A percentile compares a stretch with the other conserved stretches of the same genome.
Evolutionary conservation across 2,797 vertebrate genomes (phyloP).

Genomic region (Cyclura pinguis): DNA sequence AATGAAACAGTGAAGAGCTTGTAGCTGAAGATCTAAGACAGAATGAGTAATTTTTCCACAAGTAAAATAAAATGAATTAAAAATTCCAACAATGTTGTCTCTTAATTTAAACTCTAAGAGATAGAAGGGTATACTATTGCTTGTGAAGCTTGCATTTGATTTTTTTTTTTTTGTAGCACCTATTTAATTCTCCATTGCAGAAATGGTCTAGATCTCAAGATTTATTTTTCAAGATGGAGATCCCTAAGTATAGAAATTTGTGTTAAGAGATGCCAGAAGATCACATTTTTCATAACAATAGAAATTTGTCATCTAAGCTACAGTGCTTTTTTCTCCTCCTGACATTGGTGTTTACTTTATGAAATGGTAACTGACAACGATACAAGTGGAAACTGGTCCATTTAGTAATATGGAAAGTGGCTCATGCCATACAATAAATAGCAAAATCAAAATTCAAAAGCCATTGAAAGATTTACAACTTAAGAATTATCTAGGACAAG

Average conservation of each 20-base stretch:
- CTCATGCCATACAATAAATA: too few species aligned
- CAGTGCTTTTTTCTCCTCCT: background rate
- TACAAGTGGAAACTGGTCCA: too few species aligned
- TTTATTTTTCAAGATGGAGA: background rate
- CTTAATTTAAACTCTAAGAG: background rate
- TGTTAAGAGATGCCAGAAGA: background rate
- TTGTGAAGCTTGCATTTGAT: background rate
- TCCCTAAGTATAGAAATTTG: background rate
- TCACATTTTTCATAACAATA: background rate
- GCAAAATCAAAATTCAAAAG: too few species aligned
- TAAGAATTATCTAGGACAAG: too few species aligned
- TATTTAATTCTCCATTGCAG: background rate
- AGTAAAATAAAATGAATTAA: too few species aligned
- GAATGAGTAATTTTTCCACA: background rate
- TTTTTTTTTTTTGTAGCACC: background rate
- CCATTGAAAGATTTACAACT: too few species aligned
- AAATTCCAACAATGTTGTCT: background rate
- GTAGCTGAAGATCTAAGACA: background rate
- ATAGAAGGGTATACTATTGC: background rate
- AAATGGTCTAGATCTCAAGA: background rate
- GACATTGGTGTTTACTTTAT: too few species aligned
- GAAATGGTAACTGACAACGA: too few species aligned
- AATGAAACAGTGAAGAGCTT: too few species aligned
- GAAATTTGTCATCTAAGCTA: background rate
- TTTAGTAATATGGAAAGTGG: too few species aligned